Conservation (phyloP, 2,888 invertebrate species). For the Trachelus tabidus region DNA sequence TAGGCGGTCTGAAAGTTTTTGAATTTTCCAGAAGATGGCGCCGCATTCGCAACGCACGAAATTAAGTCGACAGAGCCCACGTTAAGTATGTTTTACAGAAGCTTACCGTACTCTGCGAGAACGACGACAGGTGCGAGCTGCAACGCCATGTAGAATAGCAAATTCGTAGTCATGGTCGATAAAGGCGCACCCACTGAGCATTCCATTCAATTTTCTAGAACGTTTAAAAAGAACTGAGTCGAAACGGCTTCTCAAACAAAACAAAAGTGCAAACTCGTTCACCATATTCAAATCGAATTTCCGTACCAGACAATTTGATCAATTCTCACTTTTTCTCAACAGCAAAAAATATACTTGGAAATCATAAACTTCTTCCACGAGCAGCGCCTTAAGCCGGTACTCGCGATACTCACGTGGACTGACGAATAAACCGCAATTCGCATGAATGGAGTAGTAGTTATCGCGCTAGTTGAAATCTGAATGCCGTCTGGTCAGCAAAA, state of each 20-base stretch:
- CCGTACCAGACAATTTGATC: not conserved
- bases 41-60: not conserved
- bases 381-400: not conserved
- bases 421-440: not conserved
- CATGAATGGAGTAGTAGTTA: not conserved
- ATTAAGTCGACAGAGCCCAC: not conserved
- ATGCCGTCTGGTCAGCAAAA: not conserved
- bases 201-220: not conserved
- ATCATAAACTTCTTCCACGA: not conserved
- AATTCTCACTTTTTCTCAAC: not conserved
- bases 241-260: not conserved
- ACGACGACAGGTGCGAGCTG: constrained; percentile 13
- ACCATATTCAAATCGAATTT: not conserved
- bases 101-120: constrained; percentile 28
- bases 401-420: not conserved
- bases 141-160: constrained; percentile 18
- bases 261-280: not conserved
- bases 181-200: not conserved
- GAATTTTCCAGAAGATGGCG: not conserved
- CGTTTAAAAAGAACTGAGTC: not conserved
- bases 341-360: not conserved
- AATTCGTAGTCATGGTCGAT: constrained; percentile 34
- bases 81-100: not conserved
- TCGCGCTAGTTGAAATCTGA: not conserved
- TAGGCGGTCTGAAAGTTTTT: not conserved